Base-by-base conservation (phyloP, 2,888 invertebrate genomes). In the Atethmia centrago region DNA sequence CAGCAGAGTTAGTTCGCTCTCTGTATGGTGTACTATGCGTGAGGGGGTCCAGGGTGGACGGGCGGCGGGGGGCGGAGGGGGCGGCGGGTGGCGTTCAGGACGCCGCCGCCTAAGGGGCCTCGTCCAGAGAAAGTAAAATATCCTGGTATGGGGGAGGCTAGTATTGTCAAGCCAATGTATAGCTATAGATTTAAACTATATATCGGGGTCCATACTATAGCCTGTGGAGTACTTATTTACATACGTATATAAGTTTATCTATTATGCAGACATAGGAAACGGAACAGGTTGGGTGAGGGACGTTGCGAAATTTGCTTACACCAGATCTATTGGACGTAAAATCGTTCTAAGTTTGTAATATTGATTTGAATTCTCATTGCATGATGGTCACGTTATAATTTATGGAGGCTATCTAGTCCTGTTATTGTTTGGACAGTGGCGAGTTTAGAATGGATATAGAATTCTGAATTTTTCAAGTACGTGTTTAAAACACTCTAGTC, bases 101-200 rank as follows among this genome's bases (percentile, higher is more conserved):
- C 91, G 91, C 94, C 49, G 64, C 64, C 64, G 95, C 95, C 94
- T 92, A 89, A 94, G 94, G 95, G 95, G 94, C 90, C 93, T 91
- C 95, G 96, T 95, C 95, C 95, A 96, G 96, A 94, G 95, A 96
- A 96, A 96, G 95, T 95, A 95, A 95, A 96, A 95, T 95, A 95
- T 95, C 95, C 95, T 95, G 95, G 95, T 94, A 92, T 95, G 95
- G 92, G 95, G 96, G 95, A 93, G 95, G 95, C 95, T 95, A 96
- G 95, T 94, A 96, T 95, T 96, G 96, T 96, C 96, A 96, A 95
- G 94, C 92, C 93, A 89, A 94, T 94, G 92, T 94, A 95, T 95
- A 96, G 89, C 92, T 95, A 95, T 95, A 96, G 94, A 94, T 96
- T 96, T 95, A 95, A 96, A 96, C 95, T 96, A 95, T 95, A 95